A percentile compares a stretch with the other conserved stretches of the same genome.
phyloP scores from a whole-genome alignment of 2,113 vertebrate species.

The Macaca nemestrina region DNA sequence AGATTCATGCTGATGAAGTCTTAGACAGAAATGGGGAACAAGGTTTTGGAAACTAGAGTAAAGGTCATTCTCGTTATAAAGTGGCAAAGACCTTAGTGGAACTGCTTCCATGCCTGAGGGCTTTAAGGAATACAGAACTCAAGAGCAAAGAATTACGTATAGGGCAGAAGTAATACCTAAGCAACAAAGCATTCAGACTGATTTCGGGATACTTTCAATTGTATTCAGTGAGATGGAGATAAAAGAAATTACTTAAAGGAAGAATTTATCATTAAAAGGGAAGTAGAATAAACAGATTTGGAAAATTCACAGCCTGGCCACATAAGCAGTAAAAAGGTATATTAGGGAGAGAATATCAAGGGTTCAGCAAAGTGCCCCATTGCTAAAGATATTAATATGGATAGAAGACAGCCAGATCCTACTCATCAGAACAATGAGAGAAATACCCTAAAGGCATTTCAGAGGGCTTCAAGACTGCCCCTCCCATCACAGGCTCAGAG shows the following conservation, averaged over 20 bases:
- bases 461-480: background rate
- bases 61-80: background rate
- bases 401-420: background rate
- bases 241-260: background rate
- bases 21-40: background rate
- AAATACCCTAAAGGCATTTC: background rate
- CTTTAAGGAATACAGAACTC: background rate
- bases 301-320: too few relatives aligned
- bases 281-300: too few relatives aligned
- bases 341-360: background rate
- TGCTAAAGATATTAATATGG: background rate
- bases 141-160: background rate
- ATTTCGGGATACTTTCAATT: background rate
- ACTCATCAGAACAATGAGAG: background rate
- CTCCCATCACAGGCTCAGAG: background rate
- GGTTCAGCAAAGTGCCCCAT: background rate
- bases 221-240: background rate
- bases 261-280: background rate
- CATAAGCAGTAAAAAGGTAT: background rate
- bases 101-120: background rate
- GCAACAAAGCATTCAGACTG: background rate
- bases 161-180: background rate
- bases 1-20: background rate
- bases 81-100: background rate
- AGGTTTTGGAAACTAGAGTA: background rate